phyloP scores from a whole-genome alignment of 1,140 invertebrate species.

The Oedothorax gibbosus region DNA sequence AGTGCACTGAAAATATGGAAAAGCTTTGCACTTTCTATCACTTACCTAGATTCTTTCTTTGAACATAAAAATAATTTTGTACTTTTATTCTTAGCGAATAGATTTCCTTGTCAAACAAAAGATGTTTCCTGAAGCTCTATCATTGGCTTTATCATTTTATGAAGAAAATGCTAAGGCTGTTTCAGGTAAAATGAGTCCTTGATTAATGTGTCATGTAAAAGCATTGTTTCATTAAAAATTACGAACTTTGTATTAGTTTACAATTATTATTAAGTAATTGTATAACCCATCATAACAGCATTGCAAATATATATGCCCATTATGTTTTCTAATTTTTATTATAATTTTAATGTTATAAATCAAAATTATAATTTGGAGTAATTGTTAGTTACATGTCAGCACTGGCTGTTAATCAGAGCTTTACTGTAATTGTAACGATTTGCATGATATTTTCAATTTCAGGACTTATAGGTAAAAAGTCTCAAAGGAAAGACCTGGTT shows the following conservation, averaged over 20 bases:
- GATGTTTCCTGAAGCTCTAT: slow-evolving; percentile 75
- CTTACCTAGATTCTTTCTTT: background rate
- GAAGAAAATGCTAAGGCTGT: slow-evolving; percentile 78
- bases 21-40: no score
- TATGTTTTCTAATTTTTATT: background rate
- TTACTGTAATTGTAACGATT: no score
- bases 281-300: no score
- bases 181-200: slow-evolving; percentile 33
- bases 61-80: slow-evolving; percentile 18
- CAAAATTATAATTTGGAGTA: no score
- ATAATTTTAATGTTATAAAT: background rate
- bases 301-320: background rate
- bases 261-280: background rate
- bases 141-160: slow-evolving; percentile 77
- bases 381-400: no score
- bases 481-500: slow-evolving; percentile 54
- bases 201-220: no score
- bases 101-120: slow-evolving; percentile 71
- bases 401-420: no score
- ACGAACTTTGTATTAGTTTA: background rate
- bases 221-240: background rate
- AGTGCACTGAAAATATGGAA: no score
- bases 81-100: slow-evolving; percentile 67
- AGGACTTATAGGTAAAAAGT: slow-evolving; percentile 52
- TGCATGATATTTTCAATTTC: background rate